Conservation (phyloP, 2,888 invertebrate genomes). For the Epistrophe eligans region DNA sequence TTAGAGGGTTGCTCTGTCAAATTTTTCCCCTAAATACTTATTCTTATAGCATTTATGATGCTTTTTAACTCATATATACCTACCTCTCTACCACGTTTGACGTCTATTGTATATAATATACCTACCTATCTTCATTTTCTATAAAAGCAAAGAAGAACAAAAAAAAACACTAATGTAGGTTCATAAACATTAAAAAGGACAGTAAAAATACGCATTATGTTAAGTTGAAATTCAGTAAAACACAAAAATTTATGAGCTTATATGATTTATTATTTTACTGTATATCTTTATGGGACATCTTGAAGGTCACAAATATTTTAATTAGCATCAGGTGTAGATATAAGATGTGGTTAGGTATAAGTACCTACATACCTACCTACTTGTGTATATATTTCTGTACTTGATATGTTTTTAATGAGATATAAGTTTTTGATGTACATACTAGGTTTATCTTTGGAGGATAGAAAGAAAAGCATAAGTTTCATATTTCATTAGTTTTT, state of each 20-base stretch:
- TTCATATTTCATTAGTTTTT: background rate
- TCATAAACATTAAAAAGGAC: constrained; percentile 8
- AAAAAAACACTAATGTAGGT: background rate
- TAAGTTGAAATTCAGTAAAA: background rate
- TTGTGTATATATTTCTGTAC: background rate
- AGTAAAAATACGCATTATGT: background rate
- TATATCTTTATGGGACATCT: background rate
- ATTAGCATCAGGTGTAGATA: constrained; percentile 16
- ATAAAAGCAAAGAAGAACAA: background rate
- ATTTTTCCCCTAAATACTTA: background rate
- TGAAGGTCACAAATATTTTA: constrained; percentile 11
- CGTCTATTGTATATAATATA: too few relatives aligned
- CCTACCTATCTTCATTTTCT: background rate
- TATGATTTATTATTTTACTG: constrained; percentile 11
- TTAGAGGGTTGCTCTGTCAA: background rate
- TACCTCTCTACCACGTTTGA: background rate
- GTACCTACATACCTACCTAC: too few relatives aligned
- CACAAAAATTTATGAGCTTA: constrained; percentile 1
- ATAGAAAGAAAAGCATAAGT: background rate
- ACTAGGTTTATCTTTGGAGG: background rate
- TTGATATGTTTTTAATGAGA: constrained; percentile 2
- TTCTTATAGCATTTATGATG: background rate
- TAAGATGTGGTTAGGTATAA: background rate
- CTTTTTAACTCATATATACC: background rate
- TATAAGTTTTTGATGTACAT: background rate